phyloP scores from a whole-genome alignment of 2,113 vertebrate species.

The Neogobius melanostomus region DNA sequence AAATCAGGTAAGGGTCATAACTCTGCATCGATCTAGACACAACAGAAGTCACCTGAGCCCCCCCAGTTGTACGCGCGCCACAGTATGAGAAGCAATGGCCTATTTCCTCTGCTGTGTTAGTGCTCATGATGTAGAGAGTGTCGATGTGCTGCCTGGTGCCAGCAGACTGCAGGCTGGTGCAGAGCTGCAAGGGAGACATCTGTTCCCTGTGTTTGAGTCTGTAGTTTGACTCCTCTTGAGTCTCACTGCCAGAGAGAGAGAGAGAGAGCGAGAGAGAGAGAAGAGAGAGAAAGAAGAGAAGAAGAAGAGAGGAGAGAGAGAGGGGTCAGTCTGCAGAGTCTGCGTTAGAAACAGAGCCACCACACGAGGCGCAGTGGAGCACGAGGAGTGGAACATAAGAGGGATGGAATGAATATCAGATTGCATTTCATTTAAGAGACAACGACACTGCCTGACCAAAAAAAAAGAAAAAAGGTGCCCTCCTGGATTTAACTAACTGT shows the following conservation, averaged over 20 bases:
- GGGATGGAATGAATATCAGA: no score
- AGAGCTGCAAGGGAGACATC: conserved; percentile 70
- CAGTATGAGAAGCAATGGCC: no score
- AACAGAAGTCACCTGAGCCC: no score
- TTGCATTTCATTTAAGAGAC: no score
- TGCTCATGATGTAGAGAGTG: not conserved
- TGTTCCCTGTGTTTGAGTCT: conserved; percentile 68
- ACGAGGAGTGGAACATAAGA: not conserved
- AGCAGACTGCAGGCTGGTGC: conserved; percentile 65
- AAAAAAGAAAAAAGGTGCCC: no score
- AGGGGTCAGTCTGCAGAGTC: not conserved
- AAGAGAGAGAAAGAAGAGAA: not conserved
- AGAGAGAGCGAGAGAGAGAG: not conserved
- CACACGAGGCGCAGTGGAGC: not conserved
- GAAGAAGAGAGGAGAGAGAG: not conserved
- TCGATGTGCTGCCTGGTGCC: conserved; percentile 29
- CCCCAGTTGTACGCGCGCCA: no score
- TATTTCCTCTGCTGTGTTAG: not conserved
- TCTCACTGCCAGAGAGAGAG: conserved; percentile 25
- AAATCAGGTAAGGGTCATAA: no score
- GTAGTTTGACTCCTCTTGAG: conserved; percentile 49
- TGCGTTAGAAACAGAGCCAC: not conserved
- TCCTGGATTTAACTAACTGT: no score
- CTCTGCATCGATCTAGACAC: no score
- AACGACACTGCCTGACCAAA: no score